phyloP scores from a whole-genome alignment of 1,140 invertebrate genomes.

The Trinorchestia longiramus region DNA sequence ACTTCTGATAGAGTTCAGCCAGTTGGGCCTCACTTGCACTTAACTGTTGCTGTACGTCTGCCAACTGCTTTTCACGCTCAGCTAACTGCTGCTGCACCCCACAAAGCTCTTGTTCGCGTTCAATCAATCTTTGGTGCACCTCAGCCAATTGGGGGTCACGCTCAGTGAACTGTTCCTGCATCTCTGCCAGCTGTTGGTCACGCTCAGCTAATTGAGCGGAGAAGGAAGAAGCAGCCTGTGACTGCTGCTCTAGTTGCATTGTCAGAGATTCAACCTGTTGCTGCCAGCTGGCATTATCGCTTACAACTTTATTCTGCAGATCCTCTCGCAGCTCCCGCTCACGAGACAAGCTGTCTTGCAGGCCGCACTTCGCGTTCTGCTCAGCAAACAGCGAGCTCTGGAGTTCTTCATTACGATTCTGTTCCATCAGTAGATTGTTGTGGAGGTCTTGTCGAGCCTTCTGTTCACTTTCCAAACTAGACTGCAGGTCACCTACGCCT shows the following conservation, averaged over 20 bases:
- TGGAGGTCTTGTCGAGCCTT: conserved; percentile 51
- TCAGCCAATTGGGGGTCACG: conserved; percentile 6
- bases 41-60: not conserved
- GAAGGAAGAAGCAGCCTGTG: not conserved
- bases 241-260: not conserved
- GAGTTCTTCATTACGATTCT: conserved; percentile 28
- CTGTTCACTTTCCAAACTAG: not conserved
- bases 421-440: conserved; percentile 29
- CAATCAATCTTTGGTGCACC: not conserved
- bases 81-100: not conserved
- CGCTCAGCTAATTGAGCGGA: not conserved
- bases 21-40: not conserved
- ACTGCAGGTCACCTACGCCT: not conserved
- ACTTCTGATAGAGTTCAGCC: conserved; percentile 26
- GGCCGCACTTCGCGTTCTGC: not conserved
- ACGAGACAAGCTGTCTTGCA: not conserved
- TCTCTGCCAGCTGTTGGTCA: conserved; percentile 43
- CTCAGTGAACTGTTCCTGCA: conserved; percentile 52
- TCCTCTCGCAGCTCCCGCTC: conserved; percentile 4
- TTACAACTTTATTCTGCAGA: not conserved
- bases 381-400: conserved; percentile 39
- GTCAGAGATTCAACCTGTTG: not conserved
- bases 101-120: not conserved
- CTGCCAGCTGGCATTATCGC: not conserved
- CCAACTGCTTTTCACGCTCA: not conserved